Percentiles rank a stretch among this genome's conserved stretches.
phyloP scores from a whole-genome alignment of 2,888 invertebrate genomes.

The Gisinianus flammeolus region DNA sequence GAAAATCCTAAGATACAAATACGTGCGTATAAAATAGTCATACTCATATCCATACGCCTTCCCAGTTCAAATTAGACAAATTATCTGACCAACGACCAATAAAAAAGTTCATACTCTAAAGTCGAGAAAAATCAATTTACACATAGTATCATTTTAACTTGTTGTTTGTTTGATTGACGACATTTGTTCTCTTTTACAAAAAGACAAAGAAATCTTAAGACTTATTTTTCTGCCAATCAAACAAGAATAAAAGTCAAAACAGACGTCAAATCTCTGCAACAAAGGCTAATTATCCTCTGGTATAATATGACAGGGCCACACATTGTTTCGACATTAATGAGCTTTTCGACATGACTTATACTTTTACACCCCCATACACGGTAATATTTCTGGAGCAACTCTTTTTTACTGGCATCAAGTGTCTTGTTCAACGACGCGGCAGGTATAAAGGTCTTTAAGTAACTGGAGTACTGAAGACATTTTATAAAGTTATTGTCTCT shows the following conservation, averaged over 20 bases:
- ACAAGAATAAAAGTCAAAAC: slow-evolving; percentile 23
- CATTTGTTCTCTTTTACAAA: too few species aligned
- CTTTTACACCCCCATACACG: slow-evolving; percentile 12
- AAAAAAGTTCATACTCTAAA: too few species aligned
- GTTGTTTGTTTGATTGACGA: too few species aligned
- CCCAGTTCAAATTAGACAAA: too few species aligned
- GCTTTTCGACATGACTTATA: slow-evolving; percentile 23
- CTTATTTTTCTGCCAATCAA: neutral
- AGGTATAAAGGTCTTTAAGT: neutral
- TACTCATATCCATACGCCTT: too few species aligned
- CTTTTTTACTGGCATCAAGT: neutral
- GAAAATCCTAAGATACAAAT: too few species aligned
- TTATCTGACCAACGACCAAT: too few species aligned
- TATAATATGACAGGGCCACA: slow-evolving; percentile 38
- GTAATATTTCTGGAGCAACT: neutral
- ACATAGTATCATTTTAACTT: too few species aligned
- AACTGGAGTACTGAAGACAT: too few species aligned
- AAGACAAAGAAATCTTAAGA: too few species aligned
- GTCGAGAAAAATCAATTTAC: too few species aligned
- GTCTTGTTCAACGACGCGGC: neutral
- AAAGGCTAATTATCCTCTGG: slow-evolving; percentile 22
- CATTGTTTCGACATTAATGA: slow-evolving; percentile 40
- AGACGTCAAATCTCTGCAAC: slow-evolving; percentile 32
- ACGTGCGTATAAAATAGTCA: too few species aligned
- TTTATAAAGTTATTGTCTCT: neutral